These are phyloP conservation scores for Volucella inflata DNA, from an alignment of 2,888 invertebrate species.

Conservation along the genomic window DNA sequence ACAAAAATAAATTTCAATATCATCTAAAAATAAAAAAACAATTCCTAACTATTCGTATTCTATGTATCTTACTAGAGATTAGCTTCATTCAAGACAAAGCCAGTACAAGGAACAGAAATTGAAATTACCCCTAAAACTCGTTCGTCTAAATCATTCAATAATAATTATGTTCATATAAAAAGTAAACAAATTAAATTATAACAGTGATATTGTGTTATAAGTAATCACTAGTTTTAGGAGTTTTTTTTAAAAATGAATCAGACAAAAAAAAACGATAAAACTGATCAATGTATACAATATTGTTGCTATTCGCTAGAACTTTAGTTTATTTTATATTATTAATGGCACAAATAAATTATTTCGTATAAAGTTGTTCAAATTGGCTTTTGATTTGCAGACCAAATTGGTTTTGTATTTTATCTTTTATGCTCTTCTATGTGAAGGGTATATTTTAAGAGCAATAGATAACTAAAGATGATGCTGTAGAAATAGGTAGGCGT, in stretches of 20 bases:
- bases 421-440: too few species aligned
- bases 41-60: conserved; percentile 8
- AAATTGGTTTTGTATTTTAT: too few species aligned
- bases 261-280: conserved; percentile 31
- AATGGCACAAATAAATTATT: conserved; percentile 64
- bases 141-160: conserved; percentile 26
- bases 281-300: conserved; percentile 56
- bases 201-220: conserved; percentile 67
- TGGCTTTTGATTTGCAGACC: too few species aligned
- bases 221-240: conserved; percentile 29
- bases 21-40: conserved; percentile 34
- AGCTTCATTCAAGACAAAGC: conserved; percentile 40
- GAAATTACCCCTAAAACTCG: conserved; percentile 21
- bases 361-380: conserved; percentile 11
- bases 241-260: background rate
- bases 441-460: too few species aligned
- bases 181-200: conserved; percentile 43
- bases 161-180: conserved; percentile 23
- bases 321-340: conserved; percentile 37
- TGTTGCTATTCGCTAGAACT: conserved; percentile 23
- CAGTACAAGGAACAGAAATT: background rate
- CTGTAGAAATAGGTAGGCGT: too few species aligned
- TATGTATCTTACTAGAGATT: conserved; percentile 23
- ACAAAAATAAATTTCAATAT: conserved; percentile 24
- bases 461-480: too few species aligned